phyloP scores from a whole-genome alignment of 2,113 vertebrate species.

The Sylvietta virens region DNA sequence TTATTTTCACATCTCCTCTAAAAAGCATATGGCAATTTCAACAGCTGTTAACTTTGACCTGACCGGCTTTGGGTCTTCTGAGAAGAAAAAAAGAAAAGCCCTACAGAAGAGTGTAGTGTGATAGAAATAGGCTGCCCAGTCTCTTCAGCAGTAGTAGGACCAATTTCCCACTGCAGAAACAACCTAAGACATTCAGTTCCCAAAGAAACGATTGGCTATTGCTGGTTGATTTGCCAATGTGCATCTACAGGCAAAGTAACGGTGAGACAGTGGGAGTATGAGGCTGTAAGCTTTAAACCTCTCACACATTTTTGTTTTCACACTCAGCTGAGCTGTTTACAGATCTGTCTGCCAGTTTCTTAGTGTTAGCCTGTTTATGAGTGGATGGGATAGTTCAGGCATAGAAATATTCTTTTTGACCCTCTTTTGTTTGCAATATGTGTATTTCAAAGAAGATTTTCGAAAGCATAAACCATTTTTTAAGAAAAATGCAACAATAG shows the following conservation, averaged over 20 bases:
- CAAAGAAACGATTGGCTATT: background rate
- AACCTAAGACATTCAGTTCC: background rate
- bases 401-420: background rate
- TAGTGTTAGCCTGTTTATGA: background rate
- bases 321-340: background rate
- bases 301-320: background rate
- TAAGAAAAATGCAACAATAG: background rate
- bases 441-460: background rate
- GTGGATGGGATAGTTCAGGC: background rate
- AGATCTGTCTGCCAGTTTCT: background rate
- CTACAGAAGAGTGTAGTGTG: background rate
- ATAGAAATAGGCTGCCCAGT: background rate
- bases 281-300: background rate
- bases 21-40: background rate
- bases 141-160: background rate
- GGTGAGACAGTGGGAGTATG: background rate
- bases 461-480: background rate
- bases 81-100: background rate
- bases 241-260: background rate
- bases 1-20: background rate
- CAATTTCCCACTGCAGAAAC: background rate
- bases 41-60: background rate
- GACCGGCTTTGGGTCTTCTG: background rate
- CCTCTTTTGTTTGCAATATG: background rate
- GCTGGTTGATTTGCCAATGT: background rate